Percentiles rank a stretch among this genome's conserved stretches.
phyloP scores from a whole-genome alignment of 1,140 invertebrate genomes.

The Bombus huntii region DNA sequence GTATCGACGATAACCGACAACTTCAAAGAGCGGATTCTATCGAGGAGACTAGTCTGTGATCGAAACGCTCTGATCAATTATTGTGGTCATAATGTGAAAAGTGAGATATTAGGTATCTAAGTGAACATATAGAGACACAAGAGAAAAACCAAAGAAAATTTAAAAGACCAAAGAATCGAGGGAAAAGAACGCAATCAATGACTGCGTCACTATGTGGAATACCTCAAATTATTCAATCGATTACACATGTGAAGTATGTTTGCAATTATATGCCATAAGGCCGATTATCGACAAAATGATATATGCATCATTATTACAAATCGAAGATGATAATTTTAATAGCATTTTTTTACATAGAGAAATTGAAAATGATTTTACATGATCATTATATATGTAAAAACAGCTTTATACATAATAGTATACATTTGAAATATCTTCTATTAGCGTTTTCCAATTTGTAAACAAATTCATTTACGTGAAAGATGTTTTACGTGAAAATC shows the following conservation, averaged over 20 bases:
- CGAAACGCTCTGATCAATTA: not conserved
- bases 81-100: not conserved
- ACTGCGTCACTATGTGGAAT: slow-evolving; percentile 37
- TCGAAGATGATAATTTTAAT: slow-evolving; percentile 14
- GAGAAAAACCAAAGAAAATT: slow-evolving; percentile 63
- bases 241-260: slow-evolving; percentile 22
- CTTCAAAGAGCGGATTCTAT: slow-evolving; percentile 65
- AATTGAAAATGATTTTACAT: slow-evolving; percentile 13
- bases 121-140: not conserved
- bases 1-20: slow-evolving; percentile 84
- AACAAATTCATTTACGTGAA: not conserved
- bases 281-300: slow-evolving; percentile 1
- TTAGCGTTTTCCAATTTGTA: slow-evolving; percentile 3
- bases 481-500: not conserved
- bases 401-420: not conserved
- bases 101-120: slow-evolving; percentile 24
- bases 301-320: not conserved
- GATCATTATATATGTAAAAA: slow-evolving; percentile 5
- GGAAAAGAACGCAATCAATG: not conserved
- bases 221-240: slow-evolving; percentile 51
- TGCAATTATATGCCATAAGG: not conserved
- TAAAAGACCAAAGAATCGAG: slow-evolving; percentile 59
- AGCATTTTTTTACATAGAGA: not conserved
- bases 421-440: not conserved
- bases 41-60: slow-evolving; percentile 76